These are phyloP conservation scores for Abrostola tripartita DNA, from an alignment of 2,888 invertebrate genomes.

Conservation along the genomic window DNA sequence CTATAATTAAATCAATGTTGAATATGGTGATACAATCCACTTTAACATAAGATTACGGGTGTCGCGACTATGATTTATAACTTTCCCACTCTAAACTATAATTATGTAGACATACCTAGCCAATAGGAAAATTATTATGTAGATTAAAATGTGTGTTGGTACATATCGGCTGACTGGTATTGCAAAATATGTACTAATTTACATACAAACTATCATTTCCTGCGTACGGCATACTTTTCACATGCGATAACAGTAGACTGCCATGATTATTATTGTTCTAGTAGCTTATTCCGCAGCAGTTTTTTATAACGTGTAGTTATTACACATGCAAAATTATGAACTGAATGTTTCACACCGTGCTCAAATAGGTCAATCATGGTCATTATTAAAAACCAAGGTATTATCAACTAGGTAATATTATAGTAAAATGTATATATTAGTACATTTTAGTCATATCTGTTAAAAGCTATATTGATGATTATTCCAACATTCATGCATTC, in stretches of 20 bases:
- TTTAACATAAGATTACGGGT: constrained; percentile 9
- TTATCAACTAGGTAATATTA: too few relatives aligned
- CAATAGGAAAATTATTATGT: constrained; percentile 49
- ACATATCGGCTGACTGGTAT: constrained; percentile 47
- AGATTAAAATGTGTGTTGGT: constrained; percentile 48
- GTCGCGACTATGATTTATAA: constrained; percentile 19
- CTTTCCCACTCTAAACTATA: constrained; percentile 22
- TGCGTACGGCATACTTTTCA: constrained; percentile 78
- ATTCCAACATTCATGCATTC: constrained; percentile 17
- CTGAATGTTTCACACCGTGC: constrained; percentile 22
- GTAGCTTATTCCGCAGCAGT: constrained; percentile 26
- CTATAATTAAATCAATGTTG: constrained; percentile 9
- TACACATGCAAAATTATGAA: constrained; percentile 28
- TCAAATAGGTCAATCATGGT: constrained; percentile 41
- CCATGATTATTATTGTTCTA: constrained; percentile 39
- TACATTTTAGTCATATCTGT: constrained; percentile 27
- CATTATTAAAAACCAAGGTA: constrained; percentile 18
- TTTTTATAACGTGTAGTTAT: constrained; percentile 27
- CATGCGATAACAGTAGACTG: constrained; percentile 65
- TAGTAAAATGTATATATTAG: too few relatives aligned
- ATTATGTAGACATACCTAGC: constrained; percentile 31
- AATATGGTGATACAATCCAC: constrained; percentile 11
- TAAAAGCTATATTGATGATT: constrained; percentile 9
- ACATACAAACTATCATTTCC: constrained; percentile 80
- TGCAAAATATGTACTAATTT: constrained; percentile 66